A percentile compares a stretch with the other conserved stretches of the same genome.
Conservation (phyloP, 2,888 invertebrate genomes). For the Glaucopsyche alexis region DNA sequence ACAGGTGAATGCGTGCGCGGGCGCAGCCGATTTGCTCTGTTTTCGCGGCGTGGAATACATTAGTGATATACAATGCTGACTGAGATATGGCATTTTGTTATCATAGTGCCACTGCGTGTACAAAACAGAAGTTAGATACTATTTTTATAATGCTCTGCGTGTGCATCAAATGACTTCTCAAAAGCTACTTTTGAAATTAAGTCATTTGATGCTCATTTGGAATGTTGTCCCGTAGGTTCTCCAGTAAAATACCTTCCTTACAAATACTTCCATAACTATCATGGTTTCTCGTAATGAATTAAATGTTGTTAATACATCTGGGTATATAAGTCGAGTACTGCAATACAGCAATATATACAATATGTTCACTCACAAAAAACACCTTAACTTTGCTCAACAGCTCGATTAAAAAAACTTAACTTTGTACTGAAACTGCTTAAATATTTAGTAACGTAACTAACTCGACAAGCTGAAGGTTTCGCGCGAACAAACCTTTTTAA, state of each 20-base stretch:
- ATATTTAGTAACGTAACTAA: slow-evolving; percentile 15
- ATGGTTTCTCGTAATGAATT: too few species aligned
- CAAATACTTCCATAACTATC: too few species aligned
- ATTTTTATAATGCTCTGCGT: background rate
- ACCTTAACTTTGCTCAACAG: slow-evolving; percentile 30
- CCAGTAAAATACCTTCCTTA: too few species aligned
- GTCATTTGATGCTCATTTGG: background rate
- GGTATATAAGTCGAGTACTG: too few species aligned
- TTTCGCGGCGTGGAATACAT: slow-evolving; percentile 63
- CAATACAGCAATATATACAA: too few species aligned
- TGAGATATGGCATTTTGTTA: slow-evolving; percentile 45
- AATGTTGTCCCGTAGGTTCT: background rate
- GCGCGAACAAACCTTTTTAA: background rate
- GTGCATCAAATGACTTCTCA: background rate
- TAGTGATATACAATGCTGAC: slow-evolving; percentile 69
- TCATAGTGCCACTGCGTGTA: background rate
- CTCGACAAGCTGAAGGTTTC: background rate
- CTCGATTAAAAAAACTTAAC: slow-evolving; percentile 6
- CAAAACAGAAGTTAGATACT: background rate
- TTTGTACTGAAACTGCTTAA: slow-evolving; percentile 1
- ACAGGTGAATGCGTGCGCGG: slow-evolving; percentile 73
- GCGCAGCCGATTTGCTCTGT: slow-evolving; percentile 60
- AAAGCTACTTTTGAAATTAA: background rate
- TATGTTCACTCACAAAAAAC: slow-evolving; percentile 39
- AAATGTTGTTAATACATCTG: too few species aligned